Conservation (phyloP, 2,888 invertebrate species). For the Theodoxus fluviatilis region DNA sequence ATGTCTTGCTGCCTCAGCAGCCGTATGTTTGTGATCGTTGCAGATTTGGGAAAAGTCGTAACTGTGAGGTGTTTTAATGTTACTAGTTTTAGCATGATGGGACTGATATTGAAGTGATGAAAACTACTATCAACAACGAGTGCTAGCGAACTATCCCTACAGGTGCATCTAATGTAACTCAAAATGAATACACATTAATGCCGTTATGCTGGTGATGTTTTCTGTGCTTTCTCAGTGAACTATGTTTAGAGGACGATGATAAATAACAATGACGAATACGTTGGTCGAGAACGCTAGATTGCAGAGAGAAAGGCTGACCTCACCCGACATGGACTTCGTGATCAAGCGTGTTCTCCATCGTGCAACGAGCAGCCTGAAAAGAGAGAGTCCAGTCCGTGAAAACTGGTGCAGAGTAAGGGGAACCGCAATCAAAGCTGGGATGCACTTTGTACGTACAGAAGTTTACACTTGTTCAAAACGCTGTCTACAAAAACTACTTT, state of each 20-base stretch:
- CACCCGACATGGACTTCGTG: slow-evolving; percentile 79
- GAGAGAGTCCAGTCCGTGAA: slow-evolving; percentile 7
- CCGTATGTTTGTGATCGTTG: too few species aligned
- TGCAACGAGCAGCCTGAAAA: slow-evolving; percentile 83
- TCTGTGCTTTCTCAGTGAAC: not conserved
- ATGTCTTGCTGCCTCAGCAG: too few species aligned
- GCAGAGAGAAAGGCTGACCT: slow-evolving; percentile 39
- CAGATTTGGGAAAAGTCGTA: slow-evolving; percentile 1
- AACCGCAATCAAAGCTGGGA: too few species aligned
- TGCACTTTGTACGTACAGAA: too few species aligned
- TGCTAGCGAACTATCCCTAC: too few species aligned
- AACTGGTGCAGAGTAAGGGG: not conserved
- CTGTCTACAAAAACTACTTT: too few species aligned
- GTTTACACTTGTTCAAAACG: too few species aligned
- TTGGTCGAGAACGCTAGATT: too few species aligned
- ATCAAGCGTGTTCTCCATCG: slow-evolving; percentile 81
- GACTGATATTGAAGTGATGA: not conserved
- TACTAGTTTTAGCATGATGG: not conserved
- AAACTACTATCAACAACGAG: too few species aligned
- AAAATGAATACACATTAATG: not conserved
- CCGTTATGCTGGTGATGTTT: not conserved
- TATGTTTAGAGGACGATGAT: not conserved
- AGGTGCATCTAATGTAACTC: not conserved
- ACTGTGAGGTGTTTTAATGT: not conserved
- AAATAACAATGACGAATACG: too few species aligned